Evolutionary conservation across 2,888 invertebrate genomes (phyloP).

Genomic region (Lepidochrysops patricia): DNA sequence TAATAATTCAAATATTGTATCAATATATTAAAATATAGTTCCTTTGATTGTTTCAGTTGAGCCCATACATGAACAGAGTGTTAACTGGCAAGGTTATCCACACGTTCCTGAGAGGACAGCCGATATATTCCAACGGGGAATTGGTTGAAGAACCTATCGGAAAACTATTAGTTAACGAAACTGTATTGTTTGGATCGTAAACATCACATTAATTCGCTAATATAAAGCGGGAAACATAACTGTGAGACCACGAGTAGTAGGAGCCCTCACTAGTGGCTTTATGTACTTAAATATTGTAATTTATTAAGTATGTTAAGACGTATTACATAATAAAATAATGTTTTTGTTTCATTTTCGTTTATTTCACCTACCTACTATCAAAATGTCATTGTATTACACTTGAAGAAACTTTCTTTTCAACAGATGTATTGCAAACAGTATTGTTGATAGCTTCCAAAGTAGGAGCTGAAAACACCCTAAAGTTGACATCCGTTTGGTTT

Average conservation of each 20-base stretch:
- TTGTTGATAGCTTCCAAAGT: constrained; percentile 81
- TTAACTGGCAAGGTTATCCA: constrained; percentile 77
- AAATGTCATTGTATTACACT: no score
- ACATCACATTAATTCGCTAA: neutral
- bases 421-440: constrained; percentile 79
- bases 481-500: constrained; percentile 78
- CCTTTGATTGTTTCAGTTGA: constrained; percentile 63
- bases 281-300: no score
- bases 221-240: no score
- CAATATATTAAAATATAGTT: no score
- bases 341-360: no score
- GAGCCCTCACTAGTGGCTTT: no score
- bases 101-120: constrained; percentile 78
- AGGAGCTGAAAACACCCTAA: constrained; percentile 79
- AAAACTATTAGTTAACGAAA: constrained; percentile 46
- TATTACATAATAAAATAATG: no score
- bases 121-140: constrained; percentile 69
- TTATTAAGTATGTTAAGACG: no score
- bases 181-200: constrained; percentile 16
- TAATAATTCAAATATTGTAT: no score
- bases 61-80: constrained; percentile 78
- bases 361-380: no score
- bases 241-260: no score
- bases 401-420: no score
- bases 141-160: constrained; percentile 55